Evolutionary conservation across 2,797 vertebrate genomes (phyloP).

Genomic region (Sardinella longiceps): DNA sequence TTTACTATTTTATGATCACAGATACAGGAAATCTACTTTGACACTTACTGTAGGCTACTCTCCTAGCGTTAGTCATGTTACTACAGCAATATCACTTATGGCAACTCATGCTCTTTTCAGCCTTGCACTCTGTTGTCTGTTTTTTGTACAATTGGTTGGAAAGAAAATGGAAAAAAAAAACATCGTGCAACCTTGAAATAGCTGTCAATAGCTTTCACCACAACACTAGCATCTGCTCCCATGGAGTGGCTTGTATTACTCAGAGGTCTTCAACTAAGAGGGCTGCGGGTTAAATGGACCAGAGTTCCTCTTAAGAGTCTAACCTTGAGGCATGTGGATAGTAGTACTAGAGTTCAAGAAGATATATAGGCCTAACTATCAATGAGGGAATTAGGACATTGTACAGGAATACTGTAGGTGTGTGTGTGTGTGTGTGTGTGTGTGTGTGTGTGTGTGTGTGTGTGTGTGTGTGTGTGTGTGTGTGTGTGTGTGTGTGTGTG

Average conservation of each 20-base stretch:
- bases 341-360: neutral
- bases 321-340: neutral
- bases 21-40: too few relatives aligned
- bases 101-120: too few relatives aligned
- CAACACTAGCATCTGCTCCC: neutral
- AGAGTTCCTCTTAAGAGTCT: neutral
- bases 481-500: neutral
- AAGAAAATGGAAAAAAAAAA: too few relatives aligned
- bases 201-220: too few relatives aligned
- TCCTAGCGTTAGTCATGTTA: neutral
- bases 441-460: constrained; percentile 3
- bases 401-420: neutral
- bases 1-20: neutral
- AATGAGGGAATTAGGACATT: neutral
- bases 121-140: too few relatives aligned
- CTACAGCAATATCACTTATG: too few relatives aligned
- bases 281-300: neutral
- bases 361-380: neutral
- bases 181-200: too few relatives aligned
- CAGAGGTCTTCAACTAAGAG: too few relatives aligned
- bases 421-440: neutral
- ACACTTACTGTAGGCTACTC: too few relatives aligned
- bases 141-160: too few relatives aligned
- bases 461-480: neutral
- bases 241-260: too few relatives aligned